Base-by-base conservation (phyloP, 2,113 vertebrate species). In the Saguinus imperator region DNA sequence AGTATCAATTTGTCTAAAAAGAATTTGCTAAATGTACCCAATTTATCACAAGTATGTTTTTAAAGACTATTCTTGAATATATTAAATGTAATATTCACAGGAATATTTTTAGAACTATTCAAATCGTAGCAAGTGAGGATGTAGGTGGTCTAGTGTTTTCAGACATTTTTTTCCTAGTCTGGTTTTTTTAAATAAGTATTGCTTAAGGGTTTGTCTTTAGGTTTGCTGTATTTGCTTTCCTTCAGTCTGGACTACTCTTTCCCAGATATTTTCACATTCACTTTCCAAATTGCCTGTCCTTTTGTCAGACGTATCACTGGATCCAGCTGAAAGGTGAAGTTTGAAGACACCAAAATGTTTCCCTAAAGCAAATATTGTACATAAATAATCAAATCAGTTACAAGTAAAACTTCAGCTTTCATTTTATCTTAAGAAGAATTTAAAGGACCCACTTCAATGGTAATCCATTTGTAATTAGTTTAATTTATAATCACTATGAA, bases 401-500 rank as follows among this genome's bases (percentile, higher is more conserved):
- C 37, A 81, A 81, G 32, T 94, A 73, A 89, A 43, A 5, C 80
- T 52, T 57, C 12, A 52, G 45, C 13, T 93, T 84, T 80, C 40
- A 68, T 90, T 23, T 64, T 79, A 89, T 48, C 58, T 89, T 89
- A 43, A 57, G 27, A 87, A 96, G 32, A 84, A 8, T 64, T 58
- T 79, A 68, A 94, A 88, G 40, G 75, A 87, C 29, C 37, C 27
- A 96, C 17, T 52, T 81, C 35, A 50, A 68, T 87, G 66, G 45
- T 66, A 91, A 72, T 91, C n/a, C 12, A 48, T 82, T 48, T 76
- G 12, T 86, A 86, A 76, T 81, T 43, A 86, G 20, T 84, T 80
- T 94, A 79, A 73, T 72, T 43, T 88, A 13, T 16, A 93, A 25
- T 93, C n/a, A 61, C 35, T 75, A 43, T 75, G 64, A 88, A 96